These are phyloP conservation scores for Balearica regulorum DNA, from an alignment of 2,797 vertebrate genomes.

Conservation along the genomic window DNA sequence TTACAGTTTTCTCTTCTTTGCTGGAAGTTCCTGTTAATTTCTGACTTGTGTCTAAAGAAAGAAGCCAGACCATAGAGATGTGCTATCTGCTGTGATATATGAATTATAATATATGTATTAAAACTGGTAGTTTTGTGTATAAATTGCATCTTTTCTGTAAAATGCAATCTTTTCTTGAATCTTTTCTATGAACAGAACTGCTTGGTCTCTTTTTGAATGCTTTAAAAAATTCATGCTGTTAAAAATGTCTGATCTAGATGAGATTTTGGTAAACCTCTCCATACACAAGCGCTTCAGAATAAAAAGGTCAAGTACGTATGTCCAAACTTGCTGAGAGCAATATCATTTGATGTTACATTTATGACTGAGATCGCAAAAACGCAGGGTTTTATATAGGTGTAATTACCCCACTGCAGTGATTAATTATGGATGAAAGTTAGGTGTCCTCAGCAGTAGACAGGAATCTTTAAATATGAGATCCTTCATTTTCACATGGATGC, in stretches of 20 bases:
- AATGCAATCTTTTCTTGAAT: not conserved
- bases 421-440: conserved; percentile 10
- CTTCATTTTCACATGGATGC: not conserved
- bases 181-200: not conserved
- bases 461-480: not conserved
- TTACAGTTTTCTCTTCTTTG: not conserved
- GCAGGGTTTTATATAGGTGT: not conserved
- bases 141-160: not conserved
- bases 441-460: not conserved
- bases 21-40: not conserved
- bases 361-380: not conserved
- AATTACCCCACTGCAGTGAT: not conserved
- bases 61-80: not conserved
- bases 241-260: not conserved
- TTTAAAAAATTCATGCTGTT: not conserved
- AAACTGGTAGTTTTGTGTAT: not conserved
- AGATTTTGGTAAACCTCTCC: not conserved
- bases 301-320: not conserved
- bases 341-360: not conserved
- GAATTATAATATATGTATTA: not conserved
- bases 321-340: not conserved
- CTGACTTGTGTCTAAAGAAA: not conserved
- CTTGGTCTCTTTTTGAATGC: not conserved
- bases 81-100: not conserved
- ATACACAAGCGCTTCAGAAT: not conserved